Percentiles rank a stretch among this genome's conserved stretches.
Conservation (phyloP, 2,888 invertebrate species). For the Epirrita christyi region DNA sequence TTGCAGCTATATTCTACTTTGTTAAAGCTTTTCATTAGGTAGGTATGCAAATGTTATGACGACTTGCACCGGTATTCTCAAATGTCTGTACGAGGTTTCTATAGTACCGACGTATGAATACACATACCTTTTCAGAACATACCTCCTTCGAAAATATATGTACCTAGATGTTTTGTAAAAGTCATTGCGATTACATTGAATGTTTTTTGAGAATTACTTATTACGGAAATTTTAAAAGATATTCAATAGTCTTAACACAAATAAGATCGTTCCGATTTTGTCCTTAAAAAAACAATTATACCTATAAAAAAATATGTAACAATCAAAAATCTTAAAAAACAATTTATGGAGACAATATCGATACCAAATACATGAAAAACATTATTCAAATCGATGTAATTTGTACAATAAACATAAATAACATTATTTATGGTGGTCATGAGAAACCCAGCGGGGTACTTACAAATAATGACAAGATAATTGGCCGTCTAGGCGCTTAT, state of each 20-base stretch:
- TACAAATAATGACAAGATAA: slow-evolving; percentile 32
- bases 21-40: slow-evolving; percentile 25
- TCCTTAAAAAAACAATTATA: no score
- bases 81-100: slow-evolving; percentile 11
- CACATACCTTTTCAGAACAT: not conserved
- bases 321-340: slow-evolving; percentile 1
- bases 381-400: slow-evolving; percentile 23
- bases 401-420: slow-evolving; percentile 28
- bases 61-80: slow-evolving; percentile 16
- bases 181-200: no score
- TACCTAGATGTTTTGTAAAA: no score
- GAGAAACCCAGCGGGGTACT: slow-evolving; percentile 31
- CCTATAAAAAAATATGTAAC: no score
- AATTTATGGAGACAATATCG: slow-evolving; percentile 5
- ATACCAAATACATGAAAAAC: slow-evolving; percentile 15
- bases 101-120: not conserved
- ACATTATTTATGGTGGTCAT: slow-evolving; percentile 23
- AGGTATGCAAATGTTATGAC: slow-evolving; percentile 25
- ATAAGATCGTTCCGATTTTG: no score
- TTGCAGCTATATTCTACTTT: slow-evolving; percentile 25
- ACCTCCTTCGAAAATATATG: no score
- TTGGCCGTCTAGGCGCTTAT: slow-evolving; percentile 17
- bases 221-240: no score
- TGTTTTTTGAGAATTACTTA: no score
- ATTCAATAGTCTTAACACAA: no score